Evolutionary conservation across 2,113 vertebrate genomes (phyloP), one percentile per base, ranked within the genome.

Genomic region (Nothoprocta perdicaria): DNA sequence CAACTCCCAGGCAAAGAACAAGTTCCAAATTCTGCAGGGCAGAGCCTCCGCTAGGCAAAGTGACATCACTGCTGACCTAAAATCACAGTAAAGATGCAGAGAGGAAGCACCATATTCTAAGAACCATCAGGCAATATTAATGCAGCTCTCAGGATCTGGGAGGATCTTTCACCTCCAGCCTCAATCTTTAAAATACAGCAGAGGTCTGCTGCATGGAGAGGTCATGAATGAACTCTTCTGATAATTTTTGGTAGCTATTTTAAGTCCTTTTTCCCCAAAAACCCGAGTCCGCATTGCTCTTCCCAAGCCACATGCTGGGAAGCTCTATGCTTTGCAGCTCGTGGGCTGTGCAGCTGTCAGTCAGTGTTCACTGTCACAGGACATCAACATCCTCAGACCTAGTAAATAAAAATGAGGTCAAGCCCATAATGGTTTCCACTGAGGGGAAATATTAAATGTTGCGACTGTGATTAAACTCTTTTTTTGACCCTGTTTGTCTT

Each of bases 371-470:
- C 66, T 90, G 50, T 84, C 93, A 67, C 4, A 24, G 62, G 68
- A 65, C 87, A 85, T 66, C 43, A 83, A 41, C 60, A 50, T 88
- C 67, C 84, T 77, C 65, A 79, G 68, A 75, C 61, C 41, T 17
- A 40, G 61, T 74, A 92, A 96, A 90, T 92, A 89, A 90, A 94
- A 92, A 95, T 24, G 78, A 95, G 46, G 78, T 94, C 65, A 84
- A 92, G 68, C 72, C 76, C 76, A 55, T 16, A 79, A 80, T 19
- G 1, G 48, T 95, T 93, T 86, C 84, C 67, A 67, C 78, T 48
- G 5, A 14, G 80, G 58, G 48, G 93, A 89, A 95, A 94, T 46
- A 45, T 73, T 86, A 91, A 92, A 94, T 33, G 60, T 41, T 84
- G 88, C 80, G 46, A 57, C 73, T 80, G 71, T 82, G 86, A 91